Percentiles rank a stretch among this genome's conserved stretches.
These are phyloP conservation scores for Chondrilla cf. caribensis DNA, from an alignment of 37 sponge, comb jelly and placozoan genomes.

Conservation along the genomic window DNA sequence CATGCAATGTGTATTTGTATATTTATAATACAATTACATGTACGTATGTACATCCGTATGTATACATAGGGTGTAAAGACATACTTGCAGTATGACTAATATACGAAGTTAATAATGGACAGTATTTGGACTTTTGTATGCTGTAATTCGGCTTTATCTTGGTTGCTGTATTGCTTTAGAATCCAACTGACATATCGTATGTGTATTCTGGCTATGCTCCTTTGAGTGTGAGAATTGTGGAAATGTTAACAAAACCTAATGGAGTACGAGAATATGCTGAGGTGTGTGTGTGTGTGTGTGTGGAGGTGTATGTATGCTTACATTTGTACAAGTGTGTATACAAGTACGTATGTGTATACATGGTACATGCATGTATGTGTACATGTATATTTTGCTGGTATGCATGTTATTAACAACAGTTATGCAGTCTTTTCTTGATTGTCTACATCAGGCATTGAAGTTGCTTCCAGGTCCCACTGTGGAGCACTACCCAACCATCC, in stretches of 20 bases:
- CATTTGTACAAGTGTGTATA: not conserved
- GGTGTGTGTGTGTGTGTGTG: slow-evolving; percentile 30
- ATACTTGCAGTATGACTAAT: too few relatives aligned
- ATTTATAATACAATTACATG: too few relatives aligned
- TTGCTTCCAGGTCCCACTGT: slow-evolving; percentile 44
- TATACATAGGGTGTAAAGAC: too few relatives aligned
- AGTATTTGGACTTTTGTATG: too few relatives aligned
- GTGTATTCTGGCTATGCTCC: slow-evolving; percentile 98
- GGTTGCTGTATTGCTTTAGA: slow-evolving; percentile 28
- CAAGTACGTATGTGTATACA: not conserved
- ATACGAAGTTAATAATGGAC: too few relatives aligned
- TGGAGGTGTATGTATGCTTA: not conserved
- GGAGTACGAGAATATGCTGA: slow-evolving; percentile 61
- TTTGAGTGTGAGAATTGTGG: slow-evolving; percentile 82
- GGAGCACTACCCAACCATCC: slow-evolving; percentile 32
- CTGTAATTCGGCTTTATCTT: too few relatives aligned
- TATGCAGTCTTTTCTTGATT: not conserved
- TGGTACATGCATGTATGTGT: too few relatives aligned
- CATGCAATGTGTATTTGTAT: too few relatives aligned
- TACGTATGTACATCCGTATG: too few relatives aligned
- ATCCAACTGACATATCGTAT: slow-evolving; percentile 82
- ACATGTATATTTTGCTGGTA: too few relatives aligned
- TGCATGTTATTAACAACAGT: not conserved
- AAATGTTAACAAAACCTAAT: slow-evolving; percentile 56
- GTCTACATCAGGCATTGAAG: slow-evolving; percentile 14